Percentiles rank a stretch among this genome's conserved stretches.
These are phyloP conservation scores for Vespertilio murinus DNA, from an alignment of 2,797 vertebrate genomes.

Conservation along the genomic window DNA sequence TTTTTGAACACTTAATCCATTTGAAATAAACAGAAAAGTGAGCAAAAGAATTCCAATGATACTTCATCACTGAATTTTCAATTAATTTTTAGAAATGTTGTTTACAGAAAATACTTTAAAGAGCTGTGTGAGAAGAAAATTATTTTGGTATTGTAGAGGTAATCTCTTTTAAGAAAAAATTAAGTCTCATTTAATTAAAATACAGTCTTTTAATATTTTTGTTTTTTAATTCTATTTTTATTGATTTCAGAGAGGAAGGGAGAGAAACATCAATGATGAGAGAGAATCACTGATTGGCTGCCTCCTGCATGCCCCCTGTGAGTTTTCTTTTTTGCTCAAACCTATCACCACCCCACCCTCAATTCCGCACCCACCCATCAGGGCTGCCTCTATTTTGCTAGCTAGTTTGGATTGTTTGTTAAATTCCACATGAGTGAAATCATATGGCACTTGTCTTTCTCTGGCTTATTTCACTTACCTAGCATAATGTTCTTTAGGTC, in stretches of 20 bases:
- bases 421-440: too few species aligned
- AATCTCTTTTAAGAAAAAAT: slow-evolving; percentile 11
- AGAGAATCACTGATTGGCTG: too few species aligned
- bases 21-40: not conserved
- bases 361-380: not conserved
- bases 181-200: slow-evolving; percentile 20
- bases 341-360: not conserved
- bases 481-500: not conserved
- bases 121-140: not conserved
- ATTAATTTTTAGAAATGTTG: slow-evolving; percentile 9
- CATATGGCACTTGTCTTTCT: too few species aligned
- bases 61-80: not conserved
- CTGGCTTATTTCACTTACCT: not conserved
- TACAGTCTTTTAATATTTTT: not conserved
- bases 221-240: not conserved
- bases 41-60: not conserved
- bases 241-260: too few species aligned
- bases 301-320: not conserved
- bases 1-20: not conserved
- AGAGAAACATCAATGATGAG: too few species aligned
- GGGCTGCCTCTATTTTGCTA: not conserved
- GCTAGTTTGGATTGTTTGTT: not conserved
- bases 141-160: not conserved
- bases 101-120: not conserved
- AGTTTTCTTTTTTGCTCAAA: not conserved